Evolutionary conservation across 2,113 vertebrate genomes (phyloP).

Genomic region (Siniperca knerii): DNA sequence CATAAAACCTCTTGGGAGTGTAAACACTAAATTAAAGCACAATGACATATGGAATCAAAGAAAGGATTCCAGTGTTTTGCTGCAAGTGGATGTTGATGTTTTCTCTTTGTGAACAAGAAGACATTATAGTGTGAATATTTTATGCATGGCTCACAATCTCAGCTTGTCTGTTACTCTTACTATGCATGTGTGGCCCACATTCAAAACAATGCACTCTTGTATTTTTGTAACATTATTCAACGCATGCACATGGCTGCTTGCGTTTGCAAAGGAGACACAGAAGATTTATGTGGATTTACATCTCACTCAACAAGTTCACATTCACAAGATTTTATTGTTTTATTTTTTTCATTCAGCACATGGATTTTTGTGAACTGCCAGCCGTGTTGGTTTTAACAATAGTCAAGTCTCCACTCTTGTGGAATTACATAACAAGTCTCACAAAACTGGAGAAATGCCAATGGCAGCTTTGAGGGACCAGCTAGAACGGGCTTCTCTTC

Average conservation of each 20-base stretch:
- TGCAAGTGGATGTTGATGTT: neutral
- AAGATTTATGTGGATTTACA: slow-evolving; percentile 17
- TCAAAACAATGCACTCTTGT: slow-evolving; percentile 19
- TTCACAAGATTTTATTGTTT: neutral
- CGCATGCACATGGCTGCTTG: neutral
- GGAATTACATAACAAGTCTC: slow-evolving; percentile 74
- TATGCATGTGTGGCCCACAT: slow-evolving; percentile 4
- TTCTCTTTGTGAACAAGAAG: slow-evolving; percentile 5
- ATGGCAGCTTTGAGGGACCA: slow-evolving; percentile 69
- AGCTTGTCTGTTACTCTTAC: slow-evolving; percentile 7
- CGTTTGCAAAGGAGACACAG: neutral
- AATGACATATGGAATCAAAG: neutral
- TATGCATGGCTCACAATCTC: slow-evolving; percentile 17
- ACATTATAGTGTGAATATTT: slow-evolving; percentile 27
- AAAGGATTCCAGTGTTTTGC: neutral
- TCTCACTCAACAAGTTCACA: slow-evolving; percentile 25
- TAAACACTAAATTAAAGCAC: neutral
- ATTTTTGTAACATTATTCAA: neutral
- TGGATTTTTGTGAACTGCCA: slow-evolving; percentile 25
- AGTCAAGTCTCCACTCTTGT: slow-evolving; percentile 44
- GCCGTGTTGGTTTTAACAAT: slow-evolving; percentile 36
- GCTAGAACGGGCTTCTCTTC: slow-evolving; percentile 64
- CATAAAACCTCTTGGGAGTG: neutral
- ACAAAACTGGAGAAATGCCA: slow-evolving; percentile 72
- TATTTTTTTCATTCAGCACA: neutral